Evolutionary conservation across 2,797 vertebrate genomes (phyloP), one percentile per base, ranked within the genome.

Genomic region (Lagorchestes hirsutus): DNA sequence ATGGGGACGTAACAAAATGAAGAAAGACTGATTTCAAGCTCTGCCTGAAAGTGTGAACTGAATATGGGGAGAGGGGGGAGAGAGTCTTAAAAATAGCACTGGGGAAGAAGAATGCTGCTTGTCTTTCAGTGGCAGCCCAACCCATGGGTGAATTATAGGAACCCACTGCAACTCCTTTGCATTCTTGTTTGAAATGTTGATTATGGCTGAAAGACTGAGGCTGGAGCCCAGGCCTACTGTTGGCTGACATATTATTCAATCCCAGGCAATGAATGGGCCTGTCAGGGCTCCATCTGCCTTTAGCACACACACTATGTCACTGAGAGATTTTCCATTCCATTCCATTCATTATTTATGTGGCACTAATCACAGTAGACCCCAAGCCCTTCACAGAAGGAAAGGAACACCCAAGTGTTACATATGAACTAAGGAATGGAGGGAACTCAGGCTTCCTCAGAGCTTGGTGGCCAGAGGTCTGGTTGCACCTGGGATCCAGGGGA

Each of bases 11-110:
- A 97, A 52, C 91, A 40, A 97, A 96, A 97, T 12, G 93, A 97
- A 98, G 97, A 97, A 95, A 97, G 96, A 96, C 97, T 98, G 97
- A 98, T 98, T 98, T 97, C 93, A 96, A 56, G 29, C 98, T 96
- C 55, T 90, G 95, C 93, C 97, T 97, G 95, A 97, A 94, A 95
- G 95, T 93, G 95, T 93, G 97, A 97, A 96, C 97, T 95, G 97
- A 96, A 95, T 95, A 93, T 4, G 50, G 90, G 92, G 93, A 94
- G 94, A 58, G 8, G 1, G 62, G 31, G 91, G 67, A 1, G 3
- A 55, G 31, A 28, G 74, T 82, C 67, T 96, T 97, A 97, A 96
- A 98, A 98, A 98, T 96, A 97, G 97, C 97, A 97, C 95, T 28
- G 62, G 18, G 93, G 97, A 94, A 93, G 95, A 98, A 97, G 96